Percentiles rank a stretch among this genome's conserved stretches.
Conservation (phyloP, 35 echinoderm and acorn worm species). For the Lytechinus variegatus region DNA sequence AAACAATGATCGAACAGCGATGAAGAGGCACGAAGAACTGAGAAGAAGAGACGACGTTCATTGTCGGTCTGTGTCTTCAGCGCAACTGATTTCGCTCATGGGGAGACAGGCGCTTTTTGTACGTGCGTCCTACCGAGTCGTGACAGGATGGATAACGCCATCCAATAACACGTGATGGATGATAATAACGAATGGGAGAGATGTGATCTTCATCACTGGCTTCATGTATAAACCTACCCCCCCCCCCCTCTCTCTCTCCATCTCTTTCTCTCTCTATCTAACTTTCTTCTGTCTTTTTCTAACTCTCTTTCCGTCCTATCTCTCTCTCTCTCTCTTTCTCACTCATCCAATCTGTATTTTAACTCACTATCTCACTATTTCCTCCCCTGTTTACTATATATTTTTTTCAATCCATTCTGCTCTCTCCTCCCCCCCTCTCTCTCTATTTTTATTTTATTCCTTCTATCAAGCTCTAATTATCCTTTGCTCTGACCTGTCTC, state of each 20-base stretch:
- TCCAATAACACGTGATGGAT: slow-evolving; percentile 11
- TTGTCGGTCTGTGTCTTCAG: neutral
- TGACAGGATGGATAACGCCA: neutral
- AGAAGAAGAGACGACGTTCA: neutral
- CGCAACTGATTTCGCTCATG: neutral
- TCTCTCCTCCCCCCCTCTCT: neutral
- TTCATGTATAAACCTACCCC: neutral
- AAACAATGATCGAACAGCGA: neutral
- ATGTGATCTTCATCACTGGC: neutral
- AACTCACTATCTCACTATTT: neutral
- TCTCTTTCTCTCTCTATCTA: neutral
- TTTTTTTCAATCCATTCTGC: too few relatives aligned
- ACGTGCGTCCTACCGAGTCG: neutral
- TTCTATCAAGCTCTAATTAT: too few relatives aligned
- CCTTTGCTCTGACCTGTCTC: too few relatives aligned
- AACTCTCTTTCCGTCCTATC: neutral
- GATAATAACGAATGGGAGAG: neutral
- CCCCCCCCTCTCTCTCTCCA: neutral
- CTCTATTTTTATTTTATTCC: neutral
- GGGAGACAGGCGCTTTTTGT: neutral
- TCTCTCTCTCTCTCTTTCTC: neutral
- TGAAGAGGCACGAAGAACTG: neutral
- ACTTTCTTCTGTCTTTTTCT: neutral
- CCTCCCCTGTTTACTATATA: neutral
- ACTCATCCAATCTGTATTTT: neutral